Percentiles rank a stretch among this genome's conserved stretches.
These are phyloP conservation scores for Eulacestoma nigropectus DNA, from an alignment of 2,113 vertebrate genomes.

Conservation along the genomic window DNA sequence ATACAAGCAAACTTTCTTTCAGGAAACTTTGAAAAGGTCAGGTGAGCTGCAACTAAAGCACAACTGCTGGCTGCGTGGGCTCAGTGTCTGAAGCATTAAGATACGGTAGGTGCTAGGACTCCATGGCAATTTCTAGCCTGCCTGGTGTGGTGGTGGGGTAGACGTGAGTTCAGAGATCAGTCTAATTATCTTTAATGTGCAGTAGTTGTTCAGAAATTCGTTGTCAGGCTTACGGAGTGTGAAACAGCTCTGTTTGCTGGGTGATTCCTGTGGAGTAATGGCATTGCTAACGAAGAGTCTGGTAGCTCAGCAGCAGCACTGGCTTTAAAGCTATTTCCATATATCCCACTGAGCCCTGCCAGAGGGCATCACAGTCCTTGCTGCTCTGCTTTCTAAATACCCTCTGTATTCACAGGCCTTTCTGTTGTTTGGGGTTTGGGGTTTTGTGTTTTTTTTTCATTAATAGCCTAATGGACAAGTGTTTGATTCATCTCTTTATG, in stretches of 20 bases:
- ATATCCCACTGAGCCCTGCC: not conserved
- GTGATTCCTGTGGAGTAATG: not conserved
- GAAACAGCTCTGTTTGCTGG: not conserved
- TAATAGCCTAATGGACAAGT: not conserved
- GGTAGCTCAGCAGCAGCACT: not conserved
- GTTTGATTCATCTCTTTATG: not conserved
- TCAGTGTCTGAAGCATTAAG: slow-evolving; percentile 19
- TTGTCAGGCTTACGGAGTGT: not conserved
- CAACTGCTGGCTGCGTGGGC: not conserved
- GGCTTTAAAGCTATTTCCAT: not conserved
- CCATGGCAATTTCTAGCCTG: not conserved
- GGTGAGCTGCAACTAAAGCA: slow-evolving; percentile 13
- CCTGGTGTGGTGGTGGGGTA: not conserved
- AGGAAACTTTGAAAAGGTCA: slow-evolving; percentile 19
- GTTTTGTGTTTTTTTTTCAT: not conserved
- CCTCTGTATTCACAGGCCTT: not conserved
- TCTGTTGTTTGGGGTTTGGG: not conserved
- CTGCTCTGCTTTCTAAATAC: not conserved
- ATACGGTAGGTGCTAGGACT: fast-evolving
- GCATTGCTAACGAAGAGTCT: not conserved
- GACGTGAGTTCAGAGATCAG: not conserved
- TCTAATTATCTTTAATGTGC: not conserved
- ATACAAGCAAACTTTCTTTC: not conserved
- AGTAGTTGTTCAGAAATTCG: not conserved
- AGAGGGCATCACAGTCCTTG: not conserved